Percentiles rank a stretch among this genome's conserved stretches.
Conservation (phyloP, 2,113 vertebrate genomes). For the Tetraodon nigroviridis region DNA sequence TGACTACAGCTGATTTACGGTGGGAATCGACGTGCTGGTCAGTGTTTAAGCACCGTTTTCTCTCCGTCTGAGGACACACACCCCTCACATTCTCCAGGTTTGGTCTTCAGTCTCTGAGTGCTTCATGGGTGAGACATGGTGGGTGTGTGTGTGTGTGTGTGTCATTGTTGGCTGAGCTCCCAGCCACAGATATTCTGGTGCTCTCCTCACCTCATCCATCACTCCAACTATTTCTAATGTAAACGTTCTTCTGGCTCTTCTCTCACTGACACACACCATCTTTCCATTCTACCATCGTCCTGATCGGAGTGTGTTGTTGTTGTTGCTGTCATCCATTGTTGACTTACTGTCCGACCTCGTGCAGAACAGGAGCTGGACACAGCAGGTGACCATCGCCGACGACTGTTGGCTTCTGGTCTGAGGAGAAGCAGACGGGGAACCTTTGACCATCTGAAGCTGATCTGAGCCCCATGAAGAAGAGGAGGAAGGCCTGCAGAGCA, state of each 20-base stretch:
- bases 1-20: no score
- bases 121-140: slow-evolving; percentile 8
- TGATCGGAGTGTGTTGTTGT: background rate
- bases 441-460: no score
- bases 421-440: slow-evolving; percentile 29
- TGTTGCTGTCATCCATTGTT: background rate
- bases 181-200: slow-evolving; percentile 32
- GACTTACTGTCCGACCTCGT: slow-evolving; percentile 89
- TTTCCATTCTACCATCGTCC: background rate
- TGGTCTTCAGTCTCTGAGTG: no score
- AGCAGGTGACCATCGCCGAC: slow-evolving; percentile 79
- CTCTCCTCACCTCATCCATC: slow-evolving; percentile 22
- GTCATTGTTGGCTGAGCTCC: slow-evolving; percentile 33
- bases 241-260: slow-evolving; percentile 20
- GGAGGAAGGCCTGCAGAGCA: background rate
- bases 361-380: slow-evolving; percentile 83
- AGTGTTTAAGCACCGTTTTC: background rate
- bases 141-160: background rate
- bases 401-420: slow-evolving; percentile 82
- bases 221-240: slow-evolving; percentile 15
- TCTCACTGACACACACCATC: background rate
- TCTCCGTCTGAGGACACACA: background rate
- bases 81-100: background rate
- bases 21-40: no score
- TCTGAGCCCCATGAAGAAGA: background rate